Conservation (phyloP, 1,140 invertebrate species). For the Neomicropteryx cornuta region DNA sequence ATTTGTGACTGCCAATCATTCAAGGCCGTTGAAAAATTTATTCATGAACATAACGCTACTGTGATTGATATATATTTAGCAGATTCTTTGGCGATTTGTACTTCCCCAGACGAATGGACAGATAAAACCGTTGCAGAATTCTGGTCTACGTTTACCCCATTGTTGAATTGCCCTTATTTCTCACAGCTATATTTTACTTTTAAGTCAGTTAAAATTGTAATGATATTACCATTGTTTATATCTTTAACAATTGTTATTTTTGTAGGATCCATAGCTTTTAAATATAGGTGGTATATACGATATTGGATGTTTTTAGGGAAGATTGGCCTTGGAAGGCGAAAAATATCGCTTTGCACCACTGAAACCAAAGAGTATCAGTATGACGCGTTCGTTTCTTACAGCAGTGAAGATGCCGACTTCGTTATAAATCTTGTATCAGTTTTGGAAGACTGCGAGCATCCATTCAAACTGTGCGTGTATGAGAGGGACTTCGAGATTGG, state of each 20-base stretch:
- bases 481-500: constrained; percentile 55
- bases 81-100: constrained; percentile 25
- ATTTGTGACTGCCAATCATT: constrained; percentile 39
- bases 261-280: constrained; percentile 20
- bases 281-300: constrained; percentile 35
- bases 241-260: constrained; percentile 19
- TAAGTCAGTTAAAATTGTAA: background rate
- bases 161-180: background rate
- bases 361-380: constrained; percentile 32
- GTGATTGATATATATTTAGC: constrained; percentile 21
- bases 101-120: constrained; percentile 31
- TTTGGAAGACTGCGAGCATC: constrained; percentile 42
- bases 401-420: constrained; percentile 48
- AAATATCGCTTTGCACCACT: constrained; percentile 14
- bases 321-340: constrained; percentile 30
- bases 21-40: constrained; percentile 28
- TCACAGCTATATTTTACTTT: background rate
- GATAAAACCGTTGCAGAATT: constrained; percentile 27
- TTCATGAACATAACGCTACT: constrained; percentile 23
- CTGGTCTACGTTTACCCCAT: constrained; percentile 20
- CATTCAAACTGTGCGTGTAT: constrained; percentile 49
- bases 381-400: constrained; percentile 58
- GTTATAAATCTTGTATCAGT: constrained; percentile 42
- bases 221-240: constrained; percentile 20
- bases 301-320: constrained; percentile 44